Evolutionary conservation across 2,797 vertebrate genomes (phyloP), one percentile per base, ranked within the genome.

Genomic region (Serranus cabrilla): DNA sequence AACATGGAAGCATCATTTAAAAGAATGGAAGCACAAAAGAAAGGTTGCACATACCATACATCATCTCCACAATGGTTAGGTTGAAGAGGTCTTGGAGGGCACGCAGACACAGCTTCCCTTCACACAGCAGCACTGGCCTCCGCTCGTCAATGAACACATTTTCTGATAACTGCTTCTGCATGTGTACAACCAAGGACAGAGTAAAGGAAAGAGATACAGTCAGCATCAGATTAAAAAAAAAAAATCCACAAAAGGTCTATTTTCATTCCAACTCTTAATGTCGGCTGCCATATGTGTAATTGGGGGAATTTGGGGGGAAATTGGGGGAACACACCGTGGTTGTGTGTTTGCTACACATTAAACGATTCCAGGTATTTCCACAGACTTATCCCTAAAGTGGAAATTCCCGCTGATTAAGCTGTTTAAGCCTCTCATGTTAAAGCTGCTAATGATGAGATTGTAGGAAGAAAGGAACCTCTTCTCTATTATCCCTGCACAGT

Each of bases 61-160:
- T 94, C 97, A 99, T 99, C 92, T 99, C 98, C 59, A 99, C 84
- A 0, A 96, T 91, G 17, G 89, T 90, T 12, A 98, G 92, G 84
- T 78, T 94, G 76, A 99, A 99, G 18, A 96, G 92, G 72, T 98
- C 96, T 82, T 96, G 96, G 27, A 99, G 34, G 4, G 82, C 60
- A 0, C 76, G 94, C 0, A 99, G 94, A 64, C 89, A 94, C 40
- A 99, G 95, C 82, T 95, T 98, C 16, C 96, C 97, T 0, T 95
- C 92, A 45, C 97, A 99, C 57, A 99, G 96, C 59, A 98, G 91
- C 87, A 99, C 79, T 0, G 94, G 89, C 87, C 97, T 94, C 80
- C 94, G 94, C 83, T 98, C 97, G 1, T 96, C 94, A 0, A 95
- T 95, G 77, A 95, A 94, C 76, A 96, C 94, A 8, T 95, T 96